Evolutionary conservation across 2,113 vertebrate species (phyloP).

Genomic region (Zingel zingel): DNA sequence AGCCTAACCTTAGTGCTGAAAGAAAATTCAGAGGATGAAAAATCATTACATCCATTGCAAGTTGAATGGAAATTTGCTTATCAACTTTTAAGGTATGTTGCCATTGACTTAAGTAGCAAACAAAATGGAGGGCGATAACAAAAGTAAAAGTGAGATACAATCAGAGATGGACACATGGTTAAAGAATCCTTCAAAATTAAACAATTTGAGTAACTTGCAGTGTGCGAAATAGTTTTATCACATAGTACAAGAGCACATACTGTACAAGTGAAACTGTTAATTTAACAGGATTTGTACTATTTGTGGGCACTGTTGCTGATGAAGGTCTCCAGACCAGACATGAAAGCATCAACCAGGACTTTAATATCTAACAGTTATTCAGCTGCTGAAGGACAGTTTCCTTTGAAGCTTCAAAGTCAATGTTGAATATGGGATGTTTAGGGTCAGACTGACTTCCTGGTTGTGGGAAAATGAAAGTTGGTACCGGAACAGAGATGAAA

Average conservation of each 20-base stretch:
- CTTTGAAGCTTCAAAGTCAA: conserved; percentile 58
- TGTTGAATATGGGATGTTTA: conserved; percentile 55
- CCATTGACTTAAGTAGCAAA: no score
- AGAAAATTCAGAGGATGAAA: no score
- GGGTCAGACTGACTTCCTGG: conserved; percentile 68
- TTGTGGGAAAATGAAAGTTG: conserved; percentile 53
- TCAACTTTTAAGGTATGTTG: no score
- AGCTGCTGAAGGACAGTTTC: conserved; percentile 23
- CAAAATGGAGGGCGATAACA: no score
- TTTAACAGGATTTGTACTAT: not conserved
- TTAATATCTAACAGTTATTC: conserved; percentile 19
- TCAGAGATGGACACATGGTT: no score
- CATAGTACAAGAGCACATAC: not conserved
- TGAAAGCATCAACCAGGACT: not conserved
- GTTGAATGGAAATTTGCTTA: no score
- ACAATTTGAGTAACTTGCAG: not conserved
- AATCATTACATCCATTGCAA: no score
- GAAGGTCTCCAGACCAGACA: not conserved
- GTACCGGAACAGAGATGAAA: conserved; percentile 4
- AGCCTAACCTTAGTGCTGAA: no score
- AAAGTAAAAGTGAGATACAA: no score
- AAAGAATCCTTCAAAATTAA: no score
- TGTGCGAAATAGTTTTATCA: not conserved
- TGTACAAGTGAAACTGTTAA: not conserved
- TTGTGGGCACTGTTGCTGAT: not conserved